Evolutionary conservation across 2,113 vertebrate species (phyloP).

Genomic region (Albula goreensis): DNA sequence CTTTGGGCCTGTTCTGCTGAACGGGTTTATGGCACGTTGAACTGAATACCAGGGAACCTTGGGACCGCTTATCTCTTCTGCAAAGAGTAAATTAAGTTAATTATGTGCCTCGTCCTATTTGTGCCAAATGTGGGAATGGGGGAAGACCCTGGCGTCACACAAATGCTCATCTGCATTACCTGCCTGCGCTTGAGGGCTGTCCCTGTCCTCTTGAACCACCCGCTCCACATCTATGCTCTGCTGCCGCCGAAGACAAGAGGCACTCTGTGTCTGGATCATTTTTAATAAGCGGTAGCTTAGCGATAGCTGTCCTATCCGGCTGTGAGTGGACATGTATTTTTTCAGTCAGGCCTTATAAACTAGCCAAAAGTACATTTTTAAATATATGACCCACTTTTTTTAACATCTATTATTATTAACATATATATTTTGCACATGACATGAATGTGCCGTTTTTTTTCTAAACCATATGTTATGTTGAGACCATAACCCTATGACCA

Average conservation of each 20-base stretch:
- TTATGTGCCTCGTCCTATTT: slow-evolving; percentile 29
- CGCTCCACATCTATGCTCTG: background rate
- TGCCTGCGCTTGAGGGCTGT: background rate
- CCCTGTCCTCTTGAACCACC: no score
- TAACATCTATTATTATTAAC: no score
- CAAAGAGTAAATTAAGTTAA: slow-evolving; percentile 32
- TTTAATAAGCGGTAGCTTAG: background rate
- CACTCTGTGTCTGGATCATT: background rate
- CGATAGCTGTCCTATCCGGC: background rate
- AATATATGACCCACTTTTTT: no score
- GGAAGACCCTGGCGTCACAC: background rate
- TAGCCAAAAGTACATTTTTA: no score
- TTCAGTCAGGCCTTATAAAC: background rate
- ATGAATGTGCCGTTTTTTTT: no score
- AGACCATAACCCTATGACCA: no score
- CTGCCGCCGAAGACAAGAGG: slow-evolving; percentile 1
- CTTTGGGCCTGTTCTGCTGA: slow-evolving; percentile 4
- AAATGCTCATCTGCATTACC: background rate
- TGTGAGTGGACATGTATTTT: background rate
- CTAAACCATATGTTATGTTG: no score
- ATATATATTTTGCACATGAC: no score
- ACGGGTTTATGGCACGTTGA: slow-evolving; percentile 19
- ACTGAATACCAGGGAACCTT: slow-evolving; percentile 13
- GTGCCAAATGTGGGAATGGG: background rate
- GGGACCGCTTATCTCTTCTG: slow-evolving; percentile 24